Conservation (phyloP, 2,797 vertebrate genomes). For the Rhodeus uyekii region DNA sequence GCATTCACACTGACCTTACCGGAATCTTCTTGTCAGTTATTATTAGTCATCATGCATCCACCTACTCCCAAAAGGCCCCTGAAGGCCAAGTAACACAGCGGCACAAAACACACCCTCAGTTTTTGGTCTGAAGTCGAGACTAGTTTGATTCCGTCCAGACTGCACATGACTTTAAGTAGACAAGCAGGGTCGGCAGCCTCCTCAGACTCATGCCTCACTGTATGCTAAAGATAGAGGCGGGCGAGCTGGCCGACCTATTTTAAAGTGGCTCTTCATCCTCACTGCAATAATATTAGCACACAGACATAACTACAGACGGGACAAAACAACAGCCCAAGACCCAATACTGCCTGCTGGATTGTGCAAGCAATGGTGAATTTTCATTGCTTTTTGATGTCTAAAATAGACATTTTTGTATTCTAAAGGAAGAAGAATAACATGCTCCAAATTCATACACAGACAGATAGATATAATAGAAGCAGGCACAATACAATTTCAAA, state of each 20-base stretch:
- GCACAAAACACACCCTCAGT: constrained; percentile 71
- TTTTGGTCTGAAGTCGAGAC: constrained; percentile 39
- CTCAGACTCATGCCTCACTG: constrained; percentile 61
- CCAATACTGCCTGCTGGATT: not conserved
- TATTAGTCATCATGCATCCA: constrained; percentile 57
- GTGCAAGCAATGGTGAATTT: not conserved
- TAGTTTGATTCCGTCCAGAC: constrained; percentile 23
- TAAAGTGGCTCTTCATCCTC: constrained; percentile 65
- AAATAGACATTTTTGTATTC: not conserved
- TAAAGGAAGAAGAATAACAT: not conserved
- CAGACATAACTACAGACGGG: not conserved
- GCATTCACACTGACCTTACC: constrained; percentile 41
- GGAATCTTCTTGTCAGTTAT: constrained; percentile 42
- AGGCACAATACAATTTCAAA: not conserved
- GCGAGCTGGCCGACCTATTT: constrained; percentile 69
- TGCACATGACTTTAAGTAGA: constrained; percentile 45
- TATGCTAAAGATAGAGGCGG: constrained; percentile 71
- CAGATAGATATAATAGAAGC: not conserved
- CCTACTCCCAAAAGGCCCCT: constrained; percentile 60
- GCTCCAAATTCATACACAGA: not conserved
- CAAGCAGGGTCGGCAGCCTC: constrained; percentile 68
- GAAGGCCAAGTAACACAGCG: constrained; percentile 61
- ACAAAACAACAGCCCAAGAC: not conserved
- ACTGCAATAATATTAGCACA: constrained; percentile 50
- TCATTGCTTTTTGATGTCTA: not conserved